Base-by-base conservation (phyloP, 2,888 invertebrate species). In the Bellardia pandia region DNA sequence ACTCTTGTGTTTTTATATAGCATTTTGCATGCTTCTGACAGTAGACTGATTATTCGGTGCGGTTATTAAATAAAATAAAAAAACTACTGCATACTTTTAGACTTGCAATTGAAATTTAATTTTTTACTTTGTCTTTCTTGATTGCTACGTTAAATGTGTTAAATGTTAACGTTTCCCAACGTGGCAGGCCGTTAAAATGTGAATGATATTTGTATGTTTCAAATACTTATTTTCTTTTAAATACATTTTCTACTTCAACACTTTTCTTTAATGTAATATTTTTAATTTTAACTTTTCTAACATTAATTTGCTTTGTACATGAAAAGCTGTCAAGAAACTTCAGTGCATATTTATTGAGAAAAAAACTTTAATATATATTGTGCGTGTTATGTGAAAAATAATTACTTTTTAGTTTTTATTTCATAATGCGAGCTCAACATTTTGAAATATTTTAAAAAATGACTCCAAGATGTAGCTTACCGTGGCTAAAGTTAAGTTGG, bases 31-130 rank as follows among this genome's bases (percentile, higher is more conserved):
- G 58, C 23, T 2, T 42, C 30, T 45, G 74, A 74, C 74, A 74
- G 58, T 60, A 60, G 78, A 78, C 33, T 78, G 45, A 78, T 69
- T 69, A 69, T 60, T 48, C 56, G 69, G 58, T 68, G 53, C 69
- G 56, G 9, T 60, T 69, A 69, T 78, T 68, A 69, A 69, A 78
- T 78, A 33, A 69, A 68, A 51, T 58, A 37, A 33, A 48, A n/a
- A 48, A 37, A 42, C 30, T 30, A 53, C 37, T 3, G 58, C 48
- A 37, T 30, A 6, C 23, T 23, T 23, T 23, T 23, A 23, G 23
- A 53, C 45, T 37, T 16, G 8, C 11, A 37, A 4, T 37, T 3
- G 37, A 5, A 6, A 13, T 48, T 48, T 13, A 4, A 4, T 14
- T 48, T 13, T 48, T 14, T 48, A 3, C 13, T 51, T n/a, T 5